Base-by-base conservation (phyloP, 2,113 vertebrate genomes). In the Lonchura striata region DNA sequence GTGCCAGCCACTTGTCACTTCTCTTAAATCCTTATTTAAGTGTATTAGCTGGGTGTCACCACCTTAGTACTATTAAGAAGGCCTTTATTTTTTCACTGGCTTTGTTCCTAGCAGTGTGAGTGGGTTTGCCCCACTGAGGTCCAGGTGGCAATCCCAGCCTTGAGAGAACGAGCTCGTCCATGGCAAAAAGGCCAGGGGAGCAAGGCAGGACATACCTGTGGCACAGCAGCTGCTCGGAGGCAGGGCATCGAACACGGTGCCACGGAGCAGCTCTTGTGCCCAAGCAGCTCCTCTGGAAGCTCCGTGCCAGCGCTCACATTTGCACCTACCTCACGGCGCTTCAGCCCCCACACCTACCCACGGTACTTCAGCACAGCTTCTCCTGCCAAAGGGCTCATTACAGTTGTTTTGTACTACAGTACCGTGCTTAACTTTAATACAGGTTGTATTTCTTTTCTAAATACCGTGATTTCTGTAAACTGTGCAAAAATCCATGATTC, bases 291-390 rank as follows among this genome's bases (percentile, higher is more conserved):
- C 20, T 20, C 28, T 42, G 37, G 13, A 18, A 63, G 13, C 24
- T 18, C 15, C 57, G 11, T 25, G 14, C 8, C 13, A 71, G 28
- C 27, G 80, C 56, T 47, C 50, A 18, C 11, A 7, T 56, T 59
- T 0, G 0, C 0, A 0, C 42, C n/a, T 17, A 2, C 31, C 10
- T 81, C 22, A 1, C 1, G 6, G 57, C 39, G 78, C 35, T 31
- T 50, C 59, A 72, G 25, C 25, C 42, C 72, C 28, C 56, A 57
- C 10, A 33, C 25, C 37, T 25, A 19, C 13, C 16, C 16, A 3
- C 23, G 75, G 53, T 30, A 50, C 56, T 15, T 83, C 46, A 70
- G 68, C 47, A 53, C 30, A 63, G 3, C 21, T 72, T 44, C 50
- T 70, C 60, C 47, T 81, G 33, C 25, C 81, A 31, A 53, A 70